phyloP scores from a whole-genome alignment of 30 jellyfish, hydroid and myxozoan species.

The Aurelia sp. region DNA sequence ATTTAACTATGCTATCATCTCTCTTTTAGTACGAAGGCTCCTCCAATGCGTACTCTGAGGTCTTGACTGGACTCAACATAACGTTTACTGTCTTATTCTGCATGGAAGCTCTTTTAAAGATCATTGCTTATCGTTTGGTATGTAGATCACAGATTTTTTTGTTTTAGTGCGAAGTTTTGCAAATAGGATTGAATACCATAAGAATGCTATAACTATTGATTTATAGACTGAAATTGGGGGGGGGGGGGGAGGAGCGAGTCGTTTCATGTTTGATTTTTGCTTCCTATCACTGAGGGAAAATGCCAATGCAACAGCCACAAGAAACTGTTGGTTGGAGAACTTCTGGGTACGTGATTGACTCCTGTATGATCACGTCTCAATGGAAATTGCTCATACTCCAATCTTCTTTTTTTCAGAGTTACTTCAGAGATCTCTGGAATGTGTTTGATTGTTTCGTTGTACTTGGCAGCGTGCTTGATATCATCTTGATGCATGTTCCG shows the following conservation, averaged over 20 bases:
- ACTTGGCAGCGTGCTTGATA: slow-evolving; percentile 88
- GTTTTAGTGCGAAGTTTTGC: too few relatives aligned
- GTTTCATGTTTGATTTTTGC: too few relatives aligned
- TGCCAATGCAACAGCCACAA: too few relatives aligned
- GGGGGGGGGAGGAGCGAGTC: too few relatives aligned
- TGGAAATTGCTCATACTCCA: too few relatives aligned
- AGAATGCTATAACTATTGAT: too few relatives aligned
- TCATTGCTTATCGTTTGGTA: slow-evolving; percentile 93
- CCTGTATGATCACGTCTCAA: too few relatives aligned
- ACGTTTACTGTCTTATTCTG: slow-evolving; percentile 89
- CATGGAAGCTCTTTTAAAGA: slow-evolving; percentile 90
- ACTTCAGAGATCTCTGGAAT: slow-evolving; percentile 96
- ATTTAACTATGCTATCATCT: not conserved
- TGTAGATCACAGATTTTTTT: slow-evolving; percentile 1
- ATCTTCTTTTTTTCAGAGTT: slow-evolving; percentile 72
- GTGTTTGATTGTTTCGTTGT: slow-evolving; percentile 89
- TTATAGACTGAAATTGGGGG: too few relatives aligned
- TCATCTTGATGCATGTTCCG: slow-evolving; percentile 44
- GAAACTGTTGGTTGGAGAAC: too few relatives aligned
- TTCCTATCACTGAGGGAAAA: too few relatives aligned
- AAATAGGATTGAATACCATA: too few relatives aligned
- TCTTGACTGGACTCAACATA: slow-evolving; percentile 81
- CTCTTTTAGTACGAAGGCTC: slow-evolving; percentile 80
- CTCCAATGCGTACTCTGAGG: slow-evolving; percentile 57
- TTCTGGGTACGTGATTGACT: too few relatives aligned